phyloP scores from a whole-genome alignment of 2,113 vertebrate species.

The Xenopus tropicalis region DNA sequence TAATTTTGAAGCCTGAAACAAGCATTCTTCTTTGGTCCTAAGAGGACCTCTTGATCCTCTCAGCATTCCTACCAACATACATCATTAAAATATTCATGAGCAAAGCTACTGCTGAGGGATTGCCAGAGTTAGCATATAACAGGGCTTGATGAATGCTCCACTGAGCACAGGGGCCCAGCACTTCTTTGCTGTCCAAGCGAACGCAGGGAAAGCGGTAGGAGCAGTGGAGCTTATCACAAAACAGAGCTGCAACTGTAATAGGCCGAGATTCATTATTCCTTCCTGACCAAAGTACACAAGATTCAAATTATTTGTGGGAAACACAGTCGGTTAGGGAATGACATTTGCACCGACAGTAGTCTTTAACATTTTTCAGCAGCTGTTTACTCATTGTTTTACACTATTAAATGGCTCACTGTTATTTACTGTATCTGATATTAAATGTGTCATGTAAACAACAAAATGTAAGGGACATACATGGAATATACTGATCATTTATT shows the following conservation, averaged over 20 bases:
- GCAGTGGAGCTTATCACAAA: constrained; percentile 31
- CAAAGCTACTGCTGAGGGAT: constrained; percentile 40
- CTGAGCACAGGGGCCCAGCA: constrained; percentile 38
- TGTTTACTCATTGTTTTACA: not conserved
- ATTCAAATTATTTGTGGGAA: not conserved
- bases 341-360: not conserved
- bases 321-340: not conserved
- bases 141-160: constrained; percentile 42
- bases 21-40: constrained; percentile 40
- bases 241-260: constrained; percentile 4
- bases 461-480: too few relatives aligned
- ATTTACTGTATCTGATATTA: too few relatives aligned
- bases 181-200: constrained; percentile 31
- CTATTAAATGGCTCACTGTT: not conserved
- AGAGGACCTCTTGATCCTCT: constrained; percentile 45
- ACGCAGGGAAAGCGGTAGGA: constrained; percentile 11
- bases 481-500: too few relatives aligned
- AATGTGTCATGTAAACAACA: too few relatives aligned
- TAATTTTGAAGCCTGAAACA: constrained; percentile 42
- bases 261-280: not conserved
- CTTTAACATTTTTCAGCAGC: not conserved
- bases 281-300: not conserved
- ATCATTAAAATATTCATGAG: constrained; percentile 47
- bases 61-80: constrained; percentile 43
- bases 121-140: constrained; percentile 41